phyloP scores from a whole-genome alignment of 2,888 invertebrate genomes.

The Campopleginae sp. region DNA sequence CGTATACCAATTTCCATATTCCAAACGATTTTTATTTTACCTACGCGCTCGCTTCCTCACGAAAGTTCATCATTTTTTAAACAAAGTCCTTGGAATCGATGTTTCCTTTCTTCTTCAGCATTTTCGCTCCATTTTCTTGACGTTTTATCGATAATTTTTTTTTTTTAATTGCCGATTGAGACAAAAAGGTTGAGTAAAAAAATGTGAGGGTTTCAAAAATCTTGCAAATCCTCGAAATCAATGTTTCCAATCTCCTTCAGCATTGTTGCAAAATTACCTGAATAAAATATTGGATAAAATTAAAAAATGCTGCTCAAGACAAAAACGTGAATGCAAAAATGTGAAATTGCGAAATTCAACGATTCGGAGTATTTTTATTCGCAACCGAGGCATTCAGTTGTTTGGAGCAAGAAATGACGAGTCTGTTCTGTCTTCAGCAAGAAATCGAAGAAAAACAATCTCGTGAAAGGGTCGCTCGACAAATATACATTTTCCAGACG shows the following conservation, averaged over 20 bases:
- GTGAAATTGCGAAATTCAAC: not conserved
- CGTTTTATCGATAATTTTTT: too few relatives aligned
- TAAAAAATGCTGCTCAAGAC: not conserved
- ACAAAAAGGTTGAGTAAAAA: too few relatives aligned
- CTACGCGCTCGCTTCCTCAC: not conserved
- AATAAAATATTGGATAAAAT: not conserved
- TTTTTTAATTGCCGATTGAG: too few relatives aligned
- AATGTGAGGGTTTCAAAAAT: too few relatives aligned
- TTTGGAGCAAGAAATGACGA: slow-evolving; percentile 32
- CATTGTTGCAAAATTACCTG: too few relatives aligned
- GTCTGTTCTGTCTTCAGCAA: slow-evolving; percentile 4
- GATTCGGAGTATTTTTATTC: slow-evolving; percentile 25
- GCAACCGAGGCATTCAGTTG: slow-evolving; percentile 1
- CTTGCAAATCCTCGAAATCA: too few relatives aligned
- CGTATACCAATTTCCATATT: not conserved
- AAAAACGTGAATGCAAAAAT: not conserved
- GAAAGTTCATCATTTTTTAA: not conserved
- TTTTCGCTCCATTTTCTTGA: too few relatives aligned
- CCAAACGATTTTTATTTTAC: slow-evolving; percentile 1
- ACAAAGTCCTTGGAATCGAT: not conserved
- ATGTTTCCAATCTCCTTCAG: too few relatives aligned
- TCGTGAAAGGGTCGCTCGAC: slow-evolving; percentile 29
- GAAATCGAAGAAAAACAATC: slow-evolving; percentile 40
- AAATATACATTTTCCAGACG: slow-evolving; percentile 61
- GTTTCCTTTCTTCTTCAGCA: too few relatives aligned